These are phyloP conservation scores for Leucoraja ocellata DNA, from an alignment of 2,797 vertebrate genomes.

Conservation along the genomic window DNA sequence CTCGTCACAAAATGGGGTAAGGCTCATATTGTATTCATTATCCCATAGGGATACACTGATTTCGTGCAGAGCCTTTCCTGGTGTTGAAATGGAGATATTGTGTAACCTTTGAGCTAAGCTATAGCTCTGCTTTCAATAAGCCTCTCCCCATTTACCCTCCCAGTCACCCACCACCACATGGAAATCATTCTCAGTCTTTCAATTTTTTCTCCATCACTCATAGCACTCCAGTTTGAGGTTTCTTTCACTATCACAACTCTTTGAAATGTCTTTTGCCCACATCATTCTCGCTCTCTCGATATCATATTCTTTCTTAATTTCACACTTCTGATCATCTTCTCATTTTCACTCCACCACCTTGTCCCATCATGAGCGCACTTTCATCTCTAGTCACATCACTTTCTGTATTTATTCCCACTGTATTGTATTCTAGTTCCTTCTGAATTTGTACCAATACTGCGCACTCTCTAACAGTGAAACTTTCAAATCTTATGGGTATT, in stretches of 20 bases:
- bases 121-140: neutral
- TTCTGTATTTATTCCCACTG: neutral
- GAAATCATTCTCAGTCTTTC: neutral
- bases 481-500: neutral
- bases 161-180: neutral
- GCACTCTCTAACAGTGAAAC: neutral
- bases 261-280: neutral
- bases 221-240: neutral
- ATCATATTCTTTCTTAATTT: neutral
- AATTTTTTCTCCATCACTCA: neutral
- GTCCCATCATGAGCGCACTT: neutral
- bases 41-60: neutral
- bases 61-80: neutral
- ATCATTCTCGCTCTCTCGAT: neutral
- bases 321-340: neutral
- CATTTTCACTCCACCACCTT: no score
- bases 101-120: neutral
- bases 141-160: neutral
- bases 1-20: conserved; percentile 43
- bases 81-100: neutral
- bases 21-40: neutral
- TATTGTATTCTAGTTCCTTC: no score
- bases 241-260: neutral
- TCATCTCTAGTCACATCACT: neutral
- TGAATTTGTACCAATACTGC: no score